Percentiles rank a stretch among this genome's conserved stretches.
Conservation (phyloP, 1,140 invertebrate species). For the Diabrotica undecimpunctata region DNA sequence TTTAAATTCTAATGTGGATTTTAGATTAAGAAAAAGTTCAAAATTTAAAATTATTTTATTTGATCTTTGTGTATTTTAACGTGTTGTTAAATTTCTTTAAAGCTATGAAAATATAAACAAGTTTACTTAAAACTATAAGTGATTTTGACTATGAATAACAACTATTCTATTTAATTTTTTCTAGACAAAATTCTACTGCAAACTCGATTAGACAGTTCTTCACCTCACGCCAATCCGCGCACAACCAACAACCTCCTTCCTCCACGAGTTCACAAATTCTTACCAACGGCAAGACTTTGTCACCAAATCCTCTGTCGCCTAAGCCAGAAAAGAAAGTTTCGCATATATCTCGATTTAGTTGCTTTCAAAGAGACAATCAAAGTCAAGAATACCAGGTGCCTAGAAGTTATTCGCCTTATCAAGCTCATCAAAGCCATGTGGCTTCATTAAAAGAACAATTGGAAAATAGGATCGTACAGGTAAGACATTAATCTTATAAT, state of each 20-base stretch:
- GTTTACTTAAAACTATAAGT: too few relatives aligned
- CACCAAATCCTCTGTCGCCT: neutral
- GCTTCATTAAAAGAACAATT: constrained; percentile 19
- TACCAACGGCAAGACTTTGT: constrained; percentile 3
- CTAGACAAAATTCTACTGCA: constrained; percentile 15
- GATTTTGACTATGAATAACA: too few relatives aligned
- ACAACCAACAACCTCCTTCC: constrained; percentile 5
- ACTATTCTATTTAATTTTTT: neutral
- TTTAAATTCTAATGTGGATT: too few relatives aligned
- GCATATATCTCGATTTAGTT: constrained; percentile 25
- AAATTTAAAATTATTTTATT: too few relatives aligned
- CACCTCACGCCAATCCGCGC: constrained; percentile 22
- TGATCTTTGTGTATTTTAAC: too few relatives aligned
- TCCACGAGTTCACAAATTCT: constrained; percentile 4
- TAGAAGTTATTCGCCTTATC: constrained; percentile 28
- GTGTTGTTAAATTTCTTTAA: too few relatives aligned
- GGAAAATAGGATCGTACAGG: constrained; percentile 9
- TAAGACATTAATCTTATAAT: neutral
- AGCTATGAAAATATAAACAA: too few relatives aligned
- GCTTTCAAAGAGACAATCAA: constrained; percentile 15
- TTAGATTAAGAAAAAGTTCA: too few relatives aligned
- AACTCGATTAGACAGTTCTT: constrained; percentile 29
- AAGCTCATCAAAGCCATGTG: constrained; percentile 33
- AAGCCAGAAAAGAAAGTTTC: neutral
- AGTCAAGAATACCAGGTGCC: neutral